phyloP scores from a whole-genome alignment of 2,888 invertebrate species.

The Pogonocherus hispidulus region DNA sequence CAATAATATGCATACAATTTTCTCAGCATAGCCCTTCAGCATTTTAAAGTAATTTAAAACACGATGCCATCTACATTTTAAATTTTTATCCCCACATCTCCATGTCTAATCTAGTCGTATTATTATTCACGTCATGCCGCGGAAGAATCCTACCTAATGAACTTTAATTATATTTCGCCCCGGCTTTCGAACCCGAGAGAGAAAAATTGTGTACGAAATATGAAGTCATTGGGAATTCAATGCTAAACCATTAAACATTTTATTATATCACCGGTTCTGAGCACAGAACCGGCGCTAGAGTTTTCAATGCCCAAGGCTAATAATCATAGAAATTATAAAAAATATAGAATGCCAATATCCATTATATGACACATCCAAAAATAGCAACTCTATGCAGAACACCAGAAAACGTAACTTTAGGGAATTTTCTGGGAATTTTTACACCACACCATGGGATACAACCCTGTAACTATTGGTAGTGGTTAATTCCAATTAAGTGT shows the following conservation, averaged over 20 bases:
- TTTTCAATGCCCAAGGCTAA: too few relatives aligned
- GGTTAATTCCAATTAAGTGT: too few relatives aligned
- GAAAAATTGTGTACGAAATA: constrained; percentile 25
- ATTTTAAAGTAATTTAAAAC: neutral
- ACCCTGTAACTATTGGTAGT: too few relatives aligned
- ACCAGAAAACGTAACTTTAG: too few relatives aligned
- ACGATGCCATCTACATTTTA: neutral
- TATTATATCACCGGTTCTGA: constrained; percentile 12
- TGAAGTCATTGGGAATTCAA: constrained; percentile 27
- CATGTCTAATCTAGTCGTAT: constrained; percentile 1
- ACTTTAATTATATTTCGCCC: constrained; percentile 22
- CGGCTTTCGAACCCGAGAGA: neutral
- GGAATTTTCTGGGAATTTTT: too few relatives aligned
- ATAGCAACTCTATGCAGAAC: too few relatives aligned
- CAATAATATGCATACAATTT: neutral
- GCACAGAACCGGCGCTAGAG: too few relatives aligned
- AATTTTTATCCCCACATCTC: neutral
- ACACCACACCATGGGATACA: too few relatives aligned
- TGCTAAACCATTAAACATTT: constrained; percentile 24
- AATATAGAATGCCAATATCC: too few relatives aligned
- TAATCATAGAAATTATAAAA: too few relatives aligned
- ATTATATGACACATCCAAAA: too few relatives aligned
- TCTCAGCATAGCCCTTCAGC: neutral
- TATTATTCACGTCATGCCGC: constrained; percentile 13
- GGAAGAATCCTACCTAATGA: constrained; percentile 11